Conservation (phyloP, 2,888 invertebrate genomes). For the Cerceris ruficornis region DNA sequence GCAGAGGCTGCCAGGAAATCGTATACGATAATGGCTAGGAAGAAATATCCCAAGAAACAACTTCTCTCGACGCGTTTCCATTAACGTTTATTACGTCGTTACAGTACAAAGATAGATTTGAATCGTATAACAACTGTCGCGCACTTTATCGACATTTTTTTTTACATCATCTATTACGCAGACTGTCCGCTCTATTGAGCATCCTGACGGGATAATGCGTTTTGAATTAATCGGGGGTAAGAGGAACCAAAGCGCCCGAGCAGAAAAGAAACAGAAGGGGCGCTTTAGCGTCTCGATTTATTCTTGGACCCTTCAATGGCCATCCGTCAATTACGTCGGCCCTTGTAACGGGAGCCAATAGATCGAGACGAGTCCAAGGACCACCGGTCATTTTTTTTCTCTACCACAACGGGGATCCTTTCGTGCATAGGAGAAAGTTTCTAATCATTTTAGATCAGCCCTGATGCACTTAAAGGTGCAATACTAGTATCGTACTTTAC, state of each 20-base stretch:
- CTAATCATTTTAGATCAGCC: no score
- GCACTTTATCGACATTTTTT: constrained; percentile 16
- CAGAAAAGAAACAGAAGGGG: not conserved
- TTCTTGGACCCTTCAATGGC: constrained; percentile 28
- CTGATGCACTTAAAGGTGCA: no score
- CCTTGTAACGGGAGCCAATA: constrained; percentile 49
- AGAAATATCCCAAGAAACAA: no score
- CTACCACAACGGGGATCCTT: not conserved
- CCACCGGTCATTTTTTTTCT: constrained; percentile 26
- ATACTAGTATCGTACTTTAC: no score
- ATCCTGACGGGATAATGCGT: constrained; percentile 38
- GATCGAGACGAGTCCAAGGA: constrained; percentile 37
- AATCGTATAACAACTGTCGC: not conserved
- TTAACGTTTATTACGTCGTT: not conserved
- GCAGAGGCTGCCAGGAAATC: no score
- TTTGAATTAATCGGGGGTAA: constrained; percentile 42
- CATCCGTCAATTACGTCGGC: constrained; percentile 54
- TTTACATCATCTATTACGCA: constrained; percentile 33
- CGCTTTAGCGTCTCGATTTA: constrained; percentile 51
- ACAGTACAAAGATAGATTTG: not conserved
- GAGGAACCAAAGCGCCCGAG: constrained; percentile 8
- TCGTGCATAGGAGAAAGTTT: not conserved
- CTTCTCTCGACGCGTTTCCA: not conserved
- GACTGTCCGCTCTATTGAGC: constrained; percentile 31
- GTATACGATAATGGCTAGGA: no score